Evolutionary conservation across 2,797 vertebrate genomes (phyloP).

Genomic region (Babyrousa celebensis): DNA sequence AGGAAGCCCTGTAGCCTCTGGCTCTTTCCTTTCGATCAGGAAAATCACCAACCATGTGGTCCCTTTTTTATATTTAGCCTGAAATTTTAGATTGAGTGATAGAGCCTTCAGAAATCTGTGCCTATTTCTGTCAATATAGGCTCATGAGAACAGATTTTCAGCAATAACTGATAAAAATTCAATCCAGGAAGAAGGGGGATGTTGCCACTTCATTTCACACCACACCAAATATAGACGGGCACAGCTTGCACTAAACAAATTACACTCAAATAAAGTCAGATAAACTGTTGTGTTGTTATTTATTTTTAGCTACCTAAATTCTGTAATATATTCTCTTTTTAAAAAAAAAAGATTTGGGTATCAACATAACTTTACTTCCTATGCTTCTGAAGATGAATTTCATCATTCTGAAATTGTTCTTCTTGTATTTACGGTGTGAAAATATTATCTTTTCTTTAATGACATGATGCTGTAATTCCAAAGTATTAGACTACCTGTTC

Average conservation of each 20-base stretch:
- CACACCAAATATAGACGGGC: slow-evolving; percentile 20
- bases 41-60: background rate
- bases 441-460: background rate
- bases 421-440: background rate
- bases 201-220: slow-evolving; percentile 52
- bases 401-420: background rate
- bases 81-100: background rate
- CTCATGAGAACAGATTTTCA: slow-evolving; percentile 34
- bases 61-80: background rate
- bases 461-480: background rate
- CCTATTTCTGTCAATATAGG: slow-evolving; percentile 40
- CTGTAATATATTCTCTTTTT: background rate
- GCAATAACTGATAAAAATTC: slow-evolving; percentile 50
- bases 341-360: background rate
- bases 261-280: background rate
- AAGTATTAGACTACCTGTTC: background rate
- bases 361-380: background rate
- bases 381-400: background rate
- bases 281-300: background rate
- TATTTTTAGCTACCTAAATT: slow-evolving; percentile 2
- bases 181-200: slow-evolving; percentile 44
- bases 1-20: accelerated
- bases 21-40: background rate
- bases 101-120: background rate
- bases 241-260: background rate